Evolutionary conservation across 2,888 invertebrate species (phyloP).

Genomic region (Yponomeuta plumbellus): DNA sequence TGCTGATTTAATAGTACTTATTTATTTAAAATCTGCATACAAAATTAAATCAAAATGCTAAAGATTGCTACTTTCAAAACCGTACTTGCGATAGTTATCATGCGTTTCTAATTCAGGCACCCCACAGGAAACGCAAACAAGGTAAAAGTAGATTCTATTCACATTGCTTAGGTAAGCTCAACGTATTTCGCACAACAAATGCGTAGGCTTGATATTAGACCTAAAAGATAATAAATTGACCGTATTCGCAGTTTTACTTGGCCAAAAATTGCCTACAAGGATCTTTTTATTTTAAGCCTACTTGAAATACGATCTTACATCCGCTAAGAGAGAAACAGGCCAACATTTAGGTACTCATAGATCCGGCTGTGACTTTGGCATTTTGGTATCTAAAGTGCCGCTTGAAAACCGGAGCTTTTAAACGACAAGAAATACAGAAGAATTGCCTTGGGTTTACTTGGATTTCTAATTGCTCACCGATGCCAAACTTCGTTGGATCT

Average conservation of each 20-base stretch:
- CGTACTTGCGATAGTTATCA: too few species aligned
- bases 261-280: neutral
- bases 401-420: neutral
- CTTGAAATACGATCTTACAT: neutral
- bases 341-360: neutral
- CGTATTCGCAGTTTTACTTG: neutral
- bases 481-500: neutral
- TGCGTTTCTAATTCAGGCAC: too few species aligned
- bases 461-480: neutral
- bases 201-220: neutral
- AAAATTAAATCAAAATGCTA: too few species aligned
- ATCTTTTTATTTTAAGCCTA: neutral
- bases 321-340: neutral
- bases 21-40: too few species aligned
- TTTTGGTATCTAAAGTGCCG: neutral
- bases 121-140: too few species aligned
- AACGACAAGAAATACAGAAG: neutral
- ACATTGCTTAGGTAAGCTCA: too few species aligned
- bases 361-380: neutral
- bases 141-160: too few species aligned
- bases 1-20: too few species aligned
- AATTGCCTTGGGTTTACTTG: neutral
- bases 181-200: neutral
- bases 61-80: too few species aligned
- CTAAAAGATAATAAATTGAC: neutral